Base-by-base conservation (phyloP, 37 sponge, comb jelly and placozoan species). In the Oopsacas minuta region DNA sequence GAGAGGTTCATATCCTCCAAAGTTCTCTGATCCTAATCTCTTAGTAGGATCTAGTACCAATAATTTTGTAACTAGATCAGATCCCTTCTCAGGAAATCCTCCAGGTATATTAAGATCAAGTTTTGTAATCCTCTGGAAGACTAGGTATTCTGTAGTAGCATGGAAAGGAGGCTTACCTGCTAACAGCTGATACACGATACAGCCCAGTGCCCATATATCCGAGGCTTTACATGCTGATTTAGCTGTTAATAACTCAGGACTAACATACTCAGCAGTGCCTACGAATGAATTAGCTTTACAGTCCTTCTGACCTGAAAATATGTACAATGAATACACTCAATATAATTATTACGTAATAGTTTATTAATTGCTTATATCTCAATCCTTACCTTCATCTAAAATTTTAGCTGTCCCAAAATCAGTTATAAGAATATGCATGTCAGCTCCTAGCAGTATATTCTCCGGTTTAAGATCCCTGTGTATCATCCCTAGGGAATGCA, bases 391-490 rank as follows among this genome's bases (percentile, higher is more conserved):
- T 51, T 52, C 52, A 34, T 91, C 89, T 7, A 96, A 53, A 1
- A 94, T 52, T 38, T 93, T 93, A 12, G 97, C 97, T 34, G 97
- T 92, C 25, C 97, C 97, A 88, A 96, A 96, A 84, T 96, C 97
- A 28, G 97, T 94, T 52, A 96, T 90, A 52, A 87, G 83, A 51
- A 96, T 94, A 88, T 96, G 97, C 92, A 91, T 92, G 46, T 86
- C 52, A 34, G 92, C 88, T 35, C 86, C 90, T 35, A 96, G 90
- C 28, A 96, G 92, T 36, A 96, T 92, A 83, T 96, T 96, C 87
- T 96, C 97, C 34, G 97, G 97, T 75, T 96, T 96, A 51, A 96
- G 85, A 81, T 96, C 97, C 92, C 94, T 90, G 87, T 96, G 96
- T 53, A 96, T 96, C 52, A 96, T 88, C 22, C 91, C 91, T 30